These are phyloP conservation scores for Cervus canadensis DNA, from an alignment of 2,113 vertebrate genomes.

Conservation along the genomic window DNA sequence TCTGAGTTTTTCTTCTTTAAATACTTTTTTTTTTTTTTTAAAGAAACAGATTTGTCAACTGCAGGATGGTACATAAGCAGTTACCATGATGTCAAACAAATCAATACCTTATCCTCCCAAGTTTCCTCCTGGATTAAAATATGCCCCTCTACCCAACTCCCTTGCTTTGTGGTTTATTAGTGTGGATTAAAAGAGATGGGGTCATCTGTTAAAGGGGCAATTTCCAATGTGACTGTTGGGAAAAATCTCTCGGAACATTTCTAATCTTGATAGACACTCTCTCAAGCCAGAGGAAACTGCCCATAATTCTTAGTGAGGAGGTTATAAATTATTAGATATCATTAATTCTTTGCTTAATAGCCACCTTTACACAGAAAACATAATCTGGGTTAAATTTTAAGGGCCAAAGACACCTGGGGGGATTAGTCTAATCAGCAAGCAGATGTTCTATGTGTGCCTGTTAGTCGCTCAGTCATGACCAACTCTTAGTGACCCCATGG, in stretches of 20 bases:
- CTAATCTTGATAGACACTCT: background rate
- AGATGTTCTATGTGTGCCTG: background rate
- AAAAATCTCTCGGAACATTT: background rate
- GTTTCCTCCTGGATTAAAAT: background rate
- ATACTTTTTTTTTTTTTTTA: background rate
- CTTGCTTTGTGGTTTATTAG: background rate
- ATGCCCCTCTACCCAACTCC: background rate
- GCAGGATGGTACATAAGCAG: background rate
- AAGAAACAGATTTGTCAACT: background rate
- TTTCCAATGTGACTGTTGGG: constrained; percentile 9
- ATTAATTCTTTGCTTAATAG: constrained; percentile 55
- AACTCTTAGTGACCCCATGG: background rate
- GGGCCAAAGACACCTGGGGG: background rate
- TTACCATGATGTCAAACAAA: background rate
- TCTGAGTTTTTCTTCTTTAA: background rate
- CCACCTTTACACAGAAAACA: constrained; percentile 58
- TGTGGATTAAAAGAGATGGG: background rate
- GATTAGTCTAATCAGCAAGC: constrained; percentile 59
- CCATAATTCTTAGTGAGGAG: constrained; percentile 44
- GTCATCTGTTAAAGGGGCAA: background rate
- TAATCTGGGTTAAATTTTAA: constrained; percentile 59
- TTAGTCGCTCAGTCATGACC: background rate
- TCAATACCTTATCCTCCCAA: background rate
- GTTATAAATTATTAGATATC: constrained; percentile 1
- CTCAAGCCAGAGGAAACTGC: background rate